Conservation (phyloP, 2,113 vertebrate species). For the Epinephelus lanceolatus region DNA sequence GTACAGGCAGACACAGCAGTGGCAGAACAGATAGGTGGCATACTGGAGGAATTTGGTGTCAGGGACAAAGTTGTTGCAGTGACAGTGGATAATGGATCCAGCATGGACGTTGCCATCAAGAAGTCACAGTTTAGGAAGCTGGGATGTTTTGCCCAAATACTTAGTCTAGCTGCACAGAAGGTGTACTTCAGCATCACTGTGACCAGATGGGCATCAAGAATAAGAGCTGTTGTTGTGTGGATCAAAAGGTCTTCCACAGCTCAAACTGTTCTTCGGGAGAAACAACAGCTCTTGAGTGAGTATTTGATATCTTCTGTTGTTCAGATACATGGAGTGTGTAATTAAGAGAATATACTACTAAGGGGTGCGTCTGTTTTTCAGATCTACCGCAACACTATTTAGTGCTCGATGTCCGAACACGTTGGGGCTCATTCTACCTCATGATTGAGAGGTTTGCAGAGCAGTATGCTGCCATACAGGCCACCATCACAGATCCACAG, state of each 20-base stretch:
- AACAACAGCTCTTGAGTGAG: constrained; percentile 24
- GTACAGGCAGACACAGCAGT: not conserved
- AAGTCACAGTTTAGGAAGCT: not conserved
- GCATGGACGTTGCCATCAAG: not conserved
- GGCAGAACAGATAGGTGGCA: not conserved
- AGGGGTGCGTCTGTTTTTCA: not conserved
- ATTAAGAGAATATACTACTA: not conserved
- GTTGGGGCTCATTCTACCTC: constrained; percentile 6
- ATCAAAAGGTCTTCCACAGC: not conserved
- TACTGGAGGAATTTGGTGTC: constrained; percentile 26
- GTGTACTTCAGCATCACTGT: not conserved
- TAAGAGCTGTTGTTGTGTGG: not conserved
- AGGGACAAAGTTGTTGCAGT: constrained; percentile 1
- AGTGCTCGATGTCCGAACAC: not conserved
- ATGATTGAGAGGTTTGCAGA: constrained; percentile 25
- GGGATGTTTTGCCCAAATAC: constrained; percentile 8
- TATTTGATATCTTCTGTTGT: not conserved
- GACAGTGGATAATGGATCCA: not conserved
- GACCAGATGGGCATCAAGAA: constrained; percentile 4
- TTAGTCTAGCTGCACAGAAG: constrained; percentile 29
- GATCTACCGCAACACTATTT: not conserved
- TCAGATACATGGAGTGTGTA: not conserved
- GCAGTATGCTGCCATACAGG: constrained; percentile 21
- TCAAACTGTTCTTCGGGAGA: not conserved
- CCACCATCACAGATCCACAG: not conserved